Percentiles rank a stretch among this genome's conserved stretches.
Conservation (phyloP, 2,888 invertebrate genomes). For the Thymelicus acteon region DNA sequence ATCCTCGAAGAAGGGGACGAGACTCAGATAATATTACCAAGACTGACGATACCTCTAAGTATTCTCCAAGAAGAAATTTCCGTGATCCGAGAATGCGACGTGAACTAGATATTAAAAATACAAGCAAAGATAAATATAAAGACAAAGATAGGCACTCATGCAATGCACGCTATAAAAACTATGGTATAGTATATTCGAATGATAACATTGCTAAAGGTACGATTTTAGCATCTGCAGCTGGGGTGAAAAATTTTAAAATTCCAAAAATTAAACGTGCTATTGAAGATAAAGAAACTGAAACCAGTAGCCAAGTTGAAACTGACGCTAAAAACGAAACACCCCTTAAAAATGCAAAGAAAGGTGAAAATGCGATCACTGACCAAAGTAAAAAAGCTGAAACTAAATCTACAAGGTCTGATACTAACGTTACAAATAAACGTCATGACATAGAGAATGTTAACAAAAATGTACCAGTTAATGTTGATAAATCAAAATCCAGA, state of each 20-base stretch:
- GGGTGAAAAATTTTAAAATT: conserved; percentile 79
- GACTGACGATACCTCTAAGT: conserved; percentile 41
- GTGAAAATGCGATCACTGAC: conserved; percentile 9
- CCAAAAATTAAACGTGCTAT: conserved; percentile 74
- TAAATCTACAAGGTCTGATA: conserved; percentile 38
- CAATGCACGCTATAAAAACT: conserved; percentile 47
- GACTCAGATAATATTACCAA: conserved; percentile 43
- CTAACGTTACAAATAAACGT: conserved; percentile 20
- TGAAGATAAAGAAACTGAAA: conserved; percentile 45
- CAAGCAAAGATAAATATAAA: conserved; percentile 46
- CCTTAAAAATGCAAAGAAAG: conserved; percentile 24
- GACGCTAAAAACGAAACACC: conserved; percentile 30
- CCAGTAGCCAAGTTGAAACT: conserved; percentile 37
- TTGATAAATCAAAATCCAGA: conserved; percentile 1
- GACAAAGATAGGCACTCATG: conserved; percentile 42
- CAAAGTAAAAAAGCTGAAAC: conserved; percentile 37
- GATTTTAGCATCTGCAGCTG: conserved; percentile 68
- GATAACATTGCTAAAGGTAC: conserved; percentile 74
- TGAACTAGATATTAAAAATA: conserved; percentile 43
- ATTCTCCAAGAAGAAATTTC: conserved; percentile 61
- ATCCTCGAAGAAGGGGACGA: conserved; percentile 16
- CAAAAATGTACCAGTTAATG: conserved; percentile 12
- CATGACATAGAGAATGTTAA: conserved; percentile 20
- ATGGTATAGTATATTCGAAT: conserved; percentile 73
- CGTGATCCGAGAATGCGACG: conserved; percentile 67